Evolutionary conservation across 2,113 vertebrate genomes (phyloP).

Genomic region (Oenanthe oenanthe): DNA sequence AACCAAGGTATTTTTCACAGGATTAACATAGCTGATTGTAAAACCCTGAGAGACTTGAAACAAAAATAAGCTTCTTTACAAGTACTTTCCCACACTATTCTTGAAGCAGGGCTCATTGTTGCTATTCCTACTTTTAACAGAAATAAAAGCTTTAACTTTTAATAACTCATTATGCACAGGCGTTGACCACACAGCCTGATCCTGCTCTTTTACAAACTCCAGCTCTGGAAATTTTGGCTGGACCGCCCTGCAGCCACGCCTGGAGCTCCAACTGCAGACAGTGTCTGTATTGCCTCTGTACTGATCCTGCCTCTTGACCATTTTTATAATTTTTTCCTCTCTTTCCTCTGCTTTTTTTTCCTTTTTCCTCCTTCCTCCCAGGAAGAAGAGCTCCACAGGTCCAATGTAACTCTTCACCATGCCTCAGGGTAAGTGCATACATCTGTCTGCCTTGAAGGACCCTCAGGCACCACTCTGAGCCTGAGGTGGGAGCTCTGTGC

Average conservation of each 20-base stretch:
- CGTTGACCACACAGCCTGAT: background rate
- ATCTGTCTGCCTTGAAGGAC: background rate
- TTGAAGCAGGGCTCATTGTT: background rate
- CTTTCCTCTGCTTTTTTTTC: background rate
- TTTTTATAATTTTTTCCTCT: background rate
- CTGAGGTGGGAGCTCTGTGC: background rate
- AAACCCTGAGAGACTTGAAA: constrained; percentile 44
- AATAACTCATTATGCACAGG: background rate
- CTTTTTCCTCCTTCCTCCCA: background rate
- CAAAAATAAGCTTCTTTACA: constrained; percentile 53
- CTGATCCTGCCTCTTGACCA: background rate
- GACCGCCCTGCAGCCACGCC: fast-evolving
- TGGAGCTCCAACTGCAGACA: background rate
- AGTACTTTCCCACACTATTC: constrained; percentile 43
- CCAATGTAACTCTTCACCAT: background rate
- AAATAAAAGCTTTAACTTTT: constrained; percentile 53
- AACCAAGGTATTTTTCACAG: constrained; percentile 26
- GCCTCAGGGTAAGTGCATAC: fast-evolving
- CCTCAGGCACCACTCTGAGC: background rate
- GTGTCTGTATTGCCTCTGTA: background rate
- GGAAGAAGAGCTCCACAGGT: background rate
- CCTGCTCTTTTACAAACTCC: constrained; percentile 20
- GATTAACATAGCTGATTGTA: constrained; percentile 26
- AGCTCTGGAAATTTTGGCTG: background rate
- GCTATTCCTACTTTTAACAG: constrained; percentile 28